Evolutionary conservation across 2,113 vertebrate species (phyloP).

Genomic region (Perca flavescens): DNA sequence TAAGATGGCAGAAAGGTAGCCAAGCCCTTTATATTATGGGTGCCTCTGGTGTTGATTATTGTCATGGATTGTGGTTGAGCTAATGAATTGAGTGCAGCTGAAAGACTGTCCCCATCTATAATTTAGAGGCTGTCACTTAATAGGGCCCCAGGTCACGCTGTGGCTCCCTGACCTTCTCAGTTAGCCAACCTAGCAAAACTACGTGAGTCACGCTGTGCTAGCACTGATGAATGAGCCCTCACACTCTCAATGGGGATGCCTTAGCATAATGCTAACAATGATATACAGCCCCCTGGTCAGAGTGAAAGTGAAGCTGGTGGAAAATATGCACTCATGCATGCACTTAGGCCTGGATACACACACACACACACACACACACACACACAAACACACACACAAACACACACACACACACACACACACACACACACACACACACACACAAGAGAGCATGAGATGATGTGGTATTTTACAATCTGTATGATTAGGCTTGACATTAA

Average conservation of each 20-base stretch:
- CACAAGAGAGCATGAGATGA: no score
- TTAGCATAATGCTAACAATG: conserved; percentile 49
- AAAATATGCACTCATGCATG: conserved; percentile 32
- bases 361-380: not conserved
- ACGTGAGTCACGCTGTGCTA: conserved; percentile 7
- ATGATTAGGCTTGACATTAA: not conserved
- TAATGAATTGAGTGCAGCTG: conserved; percentile 66
- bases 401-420: not conserved
- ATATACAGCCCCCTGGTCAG: conserved; percentile 1
- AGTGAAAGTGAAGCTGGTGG: conserved; percentile 51
- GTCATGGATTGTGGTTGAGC: conserved; percentile 35
- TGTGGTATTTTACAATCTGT: conserved; percentile 3
- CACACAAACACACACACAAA: not conserved
- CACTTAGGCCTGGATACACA: not conserved
- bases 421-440: no score
- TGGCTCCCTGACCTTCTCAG: conserved; percentile 68
- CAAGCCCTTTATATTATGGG: conserved; percentile 1
- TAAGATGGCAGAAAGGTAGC: conserved; percentile 40
- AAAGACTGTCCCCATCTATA: conserved; percentile 68
- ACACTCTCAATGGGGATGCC: not conserved
- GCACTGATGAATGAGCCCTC: conserved; percentile 1
- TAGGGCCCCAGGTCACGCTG: conserved; percentile 53
- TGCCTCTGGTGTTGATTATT: conserved; percentile 29
- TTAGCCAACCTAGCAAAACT: conserved; percentile 26
- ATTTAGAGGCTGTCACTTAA: conserved; percentile 71